Conservation (phyloP, 1,140 invertebrate genomes). For the Chironomus tepperi region DNA sequence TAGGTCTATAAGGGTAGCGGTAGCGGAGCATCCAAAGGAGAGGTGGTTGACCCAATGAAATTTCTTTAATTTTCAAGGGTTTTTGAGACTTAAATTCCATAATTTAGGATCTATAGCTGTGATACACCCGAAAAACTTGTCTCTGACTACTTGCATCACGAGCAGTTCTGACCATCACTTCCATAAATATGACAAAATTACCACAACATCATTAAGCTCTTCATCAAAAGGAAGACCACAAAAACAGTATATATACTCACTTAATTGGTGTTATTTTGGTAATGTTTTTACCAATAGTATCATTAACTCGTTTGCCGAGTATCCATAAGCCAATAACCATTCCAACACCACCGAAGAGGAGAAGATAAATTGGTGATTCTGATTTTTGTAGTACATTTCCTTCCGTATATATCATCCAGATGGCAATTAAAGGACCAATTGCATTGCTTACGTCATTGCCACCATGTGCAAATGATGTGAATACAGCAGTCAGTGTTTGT, state of each 20-base stretch:
- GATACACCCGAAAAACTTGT: too few relatives aligned
- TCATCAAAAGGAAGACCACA: too few relatives aligned
- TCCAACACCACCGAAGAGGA: conserved; percentile 90
- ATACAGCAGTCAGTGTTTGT: conserved; percentile 92
- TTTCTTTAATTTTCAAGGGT: too few relatives aligned
- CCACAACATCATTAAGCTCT: too few relatives aligned
- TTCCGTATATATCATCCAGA: conserved; percentile 83
- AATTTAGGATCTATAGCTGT: too few relatives aligned
- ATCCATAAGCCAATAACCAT: conserved; percentile 94
- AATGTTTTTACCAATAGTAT: conserved; percentile 93
- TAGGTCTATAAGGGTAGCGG: too few relatives aligned
- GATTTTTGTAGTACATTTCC: conserved; percentile 69
- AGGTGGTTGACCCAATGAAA: too few relatives aligned
- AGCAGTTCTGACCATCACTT: too few relatives aligned
- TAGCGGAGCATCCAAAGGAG: too few relatives aligned
- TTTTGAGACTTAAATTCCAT: too few relatives aligned
- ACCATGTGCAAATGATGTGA: conserved; percentile 97
- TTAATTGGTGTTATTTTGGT: conserved; percentile 94
- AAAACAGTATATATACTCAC: conserved; percentile 47
- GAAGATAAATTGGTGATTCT: conserved; percentile 81
- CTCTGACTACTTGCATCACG: too few relatives aligned
- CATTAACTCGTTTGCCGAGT: conserved; percentile 90
- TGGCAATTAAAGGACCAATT: conserved; percentile 92
- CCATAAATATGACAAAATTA: neutral
- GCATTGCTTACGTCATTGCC: conserved; percentile 99